Base-by-base conservation (phyloP, 2,113 vertebrate genomes). In the Embiotoca jacksoni region DNA sequence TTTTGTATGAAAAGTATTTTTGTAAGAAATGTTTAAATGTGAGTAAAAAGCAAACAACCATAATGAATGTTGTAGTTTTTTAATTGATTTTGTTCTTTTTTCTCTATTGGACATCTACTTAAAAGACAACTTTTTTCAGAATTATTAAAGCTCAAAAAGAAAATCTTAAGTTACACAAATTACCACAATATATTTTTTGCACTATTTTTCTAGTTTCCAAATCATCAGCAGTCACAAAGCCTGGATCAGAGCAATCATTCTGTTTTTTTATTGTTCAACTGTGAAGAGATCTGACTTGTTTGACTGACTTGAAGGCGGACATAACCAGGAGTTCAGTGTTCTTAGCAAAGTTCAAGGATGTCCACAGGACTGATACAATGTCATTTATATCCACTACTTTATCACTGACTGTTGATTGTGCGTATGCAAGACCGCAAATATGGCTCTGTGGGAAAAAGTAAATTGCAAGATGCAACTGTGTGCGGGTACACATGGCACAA, bases 1-100 rank as follows among this genome's bases (percentile, higher is more conserved):
- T 77, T 86, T 89, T 84, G 7, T 84, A 84, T 60, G 11, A 53
- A 79, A 73, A 37, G 6, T 74, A 77, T 87, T 88, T 88, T 85
- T 86, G 44, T 80, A 75, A 75, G 15, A 71, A 83, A 63, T 66
- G 37, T 79, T 76, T 16, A n/a, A 53, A 63, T 50, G 50, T 14
- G 11, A 82, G 52, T 73, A 47, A 78, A 83, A 78, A 15, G n/a
- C 15, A 57, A 35, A 58, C 14, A 39, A 50, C 4, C 3, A 11
- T 49, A 50, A 41, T 41, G 0, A 33, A 32, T 58, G 5, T 31
- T 50, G 30, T 52, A 2, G 2, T 64, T 56, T 35, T 71, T 31
- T 39, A 11, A 23, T 23, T 23, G 23, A 23, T 23, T 23, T 23
- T 23, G 23, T 50, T 31, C 5, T 53, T 31, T 35, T 57, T 13